Evolutionary conservation across 2,888 invertebrate genomes (phyloP), one percentile per base, ranked within the genome.

Genomic region (Empis stercorea): DNA sequence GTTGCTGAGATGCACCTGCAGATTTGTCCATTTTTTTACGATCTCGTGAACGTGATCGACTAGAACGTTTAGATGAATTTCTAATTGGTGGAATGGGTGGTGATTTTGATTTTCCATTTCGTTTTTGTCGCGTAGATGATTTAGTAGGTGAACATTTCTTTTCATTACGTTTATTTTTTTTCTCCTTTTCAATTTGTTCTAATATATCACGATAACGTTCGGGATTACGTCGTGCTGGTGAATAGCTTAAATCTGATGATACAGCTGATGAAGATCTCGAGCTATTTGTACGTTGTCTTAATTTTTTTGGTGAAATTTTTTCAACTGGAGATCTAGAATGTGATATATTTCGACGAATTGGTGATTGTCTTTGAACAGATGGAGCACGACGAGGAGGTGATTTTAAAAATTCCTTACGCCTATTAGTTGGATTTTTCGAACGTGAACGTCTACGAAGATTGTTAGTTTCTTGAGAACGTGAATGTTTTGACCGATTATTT

Each of bases 161-260:
- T 30, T 38, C 41, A 9, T 46, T 51, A 10, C 73, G 72, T 37
- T 73, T 70, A n/a, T 51, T 48, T 54, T 73, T 72, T 53, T 75
- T 76, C 57, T 74, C 75, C 50, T 73, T 76, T 1, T 76, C 74
- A 39, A 74, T 59, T 51, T 71, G 73, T 45, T 78, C 76, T 32
- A 80, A 68, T 38, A 80, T 76, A 51, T 82, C 81, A 23, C 72
- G 73, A 60, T 83, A 82, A 1, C 81, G 73, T 56, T 82, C 82
- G 0, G 83, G 81, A 64, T 80, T 76, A 14, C 79, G 73, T 3
- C 78, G 72, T 0, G 81, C 78, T 0, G 83, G 83, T 0, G 83
- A 83, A 57, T 82, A 82, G 56, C 81, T 82, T 44, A 82, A 64
- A 47, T 75, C 74, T 14, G 71, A 72, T 10, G 67, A 66, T 3